phyloP scores from a whole-genome alignment of 2,113 vertebrate genomes.

The Vicugna pacos region DNA sequence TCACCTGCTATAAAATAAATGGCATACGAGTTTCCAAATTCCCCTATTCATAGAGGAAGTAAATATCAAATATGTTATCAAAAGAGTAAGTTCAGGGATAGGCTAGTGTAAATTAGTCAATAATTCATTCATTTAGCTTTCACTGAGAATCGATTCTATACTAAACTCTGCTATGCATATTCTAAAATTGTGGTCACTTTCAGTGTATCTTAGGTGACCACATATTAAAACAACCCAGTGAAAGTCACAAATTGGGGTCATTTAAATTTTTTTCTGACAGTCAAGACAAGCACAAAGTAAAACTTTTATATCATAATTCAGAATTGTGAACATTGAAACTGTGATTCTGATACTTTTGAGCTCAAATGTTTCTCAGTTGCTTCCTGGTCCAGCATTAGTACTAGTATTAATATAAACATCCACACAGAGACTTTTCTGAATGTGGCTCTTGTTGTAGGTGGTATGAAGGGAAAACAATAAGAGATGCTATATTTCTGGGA shows the following conservation, averaged over 20 bases:
- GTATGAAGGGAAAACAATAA: background rate
- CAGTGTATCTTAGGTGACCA: background rate
- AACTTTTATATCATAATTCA: background rate
- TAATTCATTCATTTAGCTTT: background rate
- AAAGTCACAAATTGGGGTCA: background rate
- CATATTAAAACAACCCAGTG: background rate
- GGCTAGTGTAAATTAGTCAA: background rate
- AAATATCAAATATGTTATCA: background rate
- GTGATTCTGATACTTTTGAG: background rate
- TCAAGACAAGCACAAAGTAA: background rate
- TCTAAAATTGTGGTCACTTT: background rate
- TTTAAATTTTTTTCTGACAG: background rate
- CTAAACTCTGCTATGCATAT: background rate
- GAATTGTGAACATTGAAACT: background rate
- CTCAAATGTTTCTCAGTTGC: background rate
- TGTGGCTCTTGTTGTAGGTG: background rate
- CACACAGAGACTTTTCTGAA: background rate
- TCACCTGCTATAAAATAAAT: constrained; percentile 1
- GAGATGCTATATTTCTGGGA: background rate
- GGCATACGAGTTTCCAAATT: constrained; percentile 10
- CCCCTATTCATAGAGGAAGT: background rate
- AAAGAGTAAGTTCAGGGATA: background rate
- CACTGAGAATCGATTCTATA: background rate
- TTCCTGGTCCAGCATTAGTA: background rate
- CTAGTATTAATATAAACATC: background rate